Evolutionary conservation across 2,797 vertebrate genomes (phyloP).

Genomic region (Amniataba percoides): DNA sequence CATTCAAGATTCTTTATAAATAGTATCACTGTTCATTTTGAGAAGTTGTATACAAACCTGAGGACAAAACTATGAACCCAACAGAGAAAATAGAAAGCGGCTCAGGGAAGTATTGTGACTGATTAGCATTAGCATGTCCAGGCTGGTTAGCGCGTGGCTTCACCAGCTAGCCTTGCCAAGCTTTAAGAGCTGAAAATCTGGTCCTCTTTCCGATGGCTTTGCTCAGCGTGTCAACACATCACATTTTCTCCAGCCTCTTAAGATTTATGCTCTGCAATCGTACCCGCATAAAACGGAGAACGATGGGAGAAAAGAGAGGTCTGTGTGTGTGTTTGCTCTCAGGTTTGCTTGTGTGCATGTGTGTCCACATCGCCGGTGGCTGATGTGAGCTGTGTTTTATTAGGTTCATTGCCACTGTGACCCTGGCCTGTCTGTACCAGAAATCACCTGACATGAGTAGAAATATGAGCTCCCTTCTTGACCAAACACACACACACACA

Average conservation of each 20-base stretch:
- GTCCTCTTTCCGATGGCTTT: not conserved
- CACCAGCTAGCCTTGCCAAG: not conserved
- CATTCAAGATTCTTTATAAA: not conserved
- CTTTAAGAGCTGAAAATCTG: not conserved
- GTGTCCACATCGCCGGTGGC: slow-evolving; percentile 27
- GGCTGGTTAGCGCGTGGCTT: not conserved
- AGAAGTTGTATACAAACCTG: not conserved
- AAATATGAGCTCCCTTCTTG: slow-evolving; percentile 63
- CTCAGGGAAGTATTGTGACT: not conserved
- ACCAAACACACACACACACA: slow-evolving; percentile 42
- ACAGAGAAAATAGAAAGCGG: not conserved
- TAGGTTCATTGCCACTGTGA: slow-evolving; percentile 66
- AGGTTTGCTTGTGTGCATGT: slow-evolving; percentile 28
- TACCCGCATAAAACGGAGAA: not conserved
- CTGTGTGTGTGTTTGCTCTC: slow-evolving; percentile 19
- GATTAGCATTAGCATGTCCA: not conserved
- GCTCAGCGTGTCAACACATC: not conserved
- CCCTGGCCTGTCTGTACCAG: slow-evolving; percentile 61
- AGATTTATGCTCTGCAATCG: slow-evolving; percentile 2
- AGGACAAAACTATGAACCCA: not conserved
- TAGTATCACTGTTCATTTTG: not conserved
- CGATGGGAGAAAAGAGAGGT: not conserved
- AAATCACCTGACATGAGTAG: slow-evolving; percentile 63
- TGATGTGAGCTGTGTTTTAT: slow-evolving; percentile 62
- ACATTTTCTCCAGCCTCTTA: not conserved